Evolutionary conservation across 2,113 vertebrate genomes (phyloP).

Genomic region (Herpailurus yagouaroundi): DNA sequence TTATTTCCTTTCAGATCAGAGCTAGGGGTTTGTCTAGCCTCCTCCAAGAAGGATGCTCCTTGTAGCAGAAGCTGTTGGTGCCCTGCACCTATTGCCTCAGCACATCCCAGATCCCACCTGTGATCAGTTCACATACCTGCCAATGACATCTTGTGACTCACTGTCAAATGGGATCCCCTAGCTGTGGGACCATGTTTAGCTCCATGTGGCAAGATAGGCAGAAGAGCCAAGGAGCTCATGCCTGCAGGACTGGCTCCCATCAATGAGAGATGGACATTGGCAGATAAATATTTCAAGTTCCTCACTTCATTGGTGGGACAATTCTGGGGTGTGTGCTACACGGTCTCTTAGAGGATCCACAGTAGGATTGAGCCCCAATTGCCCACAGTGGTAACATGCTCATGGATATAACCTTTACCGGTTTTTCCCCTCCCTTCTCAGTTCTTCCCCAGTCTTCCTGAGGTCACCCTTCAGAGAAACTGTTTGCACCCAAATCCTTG

Average conservation of each 20-base stretch:
- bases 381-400: neutral
- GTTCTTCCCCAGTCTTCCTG: neutral
- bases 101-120: neutral
- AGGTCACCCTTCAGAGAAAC: neutral
- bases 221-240: neutral
- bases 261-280: neutral
- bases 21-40: neutral
- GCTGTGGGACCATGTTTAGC: neutral
- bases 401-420: neutral
- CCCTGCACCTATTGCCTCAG: neutral
- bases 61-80: neutral
- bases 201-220: neutral
- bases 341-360: neutral
- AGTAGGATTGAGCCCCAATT: neutral
- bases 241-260: neutral
- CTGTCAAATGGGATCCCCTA: neutral
- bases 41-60: neutral
- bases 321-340: too few relatives aligned
- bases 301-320: neutral
- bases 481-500: neutral
- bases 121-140: neutral
- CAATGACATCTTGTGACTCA: neutral
- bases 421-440: neutral
- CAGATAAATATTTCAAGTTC: neutral
- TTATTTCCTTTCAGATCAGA: neutral